Percentiles rank a stretch among this genome's conserved stretches.
Conservation (phyloP, 2,888 invertebrate genomes). For the Ectemnius lituratus region DNA sequence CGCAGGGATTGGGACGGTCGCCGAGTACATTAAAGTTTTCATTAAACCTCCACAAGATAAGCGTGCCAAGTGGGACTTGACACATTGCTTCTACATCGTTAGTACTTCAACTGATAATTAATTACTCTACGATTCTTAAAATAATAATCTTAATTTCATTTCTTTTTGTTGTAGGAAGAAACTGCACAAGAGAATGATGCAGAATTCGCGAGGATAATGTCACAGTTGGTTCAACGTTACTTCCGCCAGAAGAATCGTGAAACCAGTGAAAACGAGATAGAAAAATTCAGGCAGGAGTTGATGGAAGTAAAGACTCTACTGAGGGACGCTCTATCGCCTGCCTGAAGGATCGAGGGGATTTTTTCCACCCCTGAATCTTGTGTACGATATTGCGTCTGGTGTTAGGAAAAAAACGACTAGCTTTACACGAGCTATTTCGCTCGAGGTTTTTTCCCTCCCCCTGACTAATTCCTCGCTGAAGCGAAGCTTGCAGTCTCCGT, state of each 20-base stretch:
- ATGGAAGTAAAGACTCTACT: constrained; percentile 67
- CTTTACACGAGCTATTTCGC: too few species aligned
- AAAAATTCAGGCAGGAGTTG: constrained; percentile 78
- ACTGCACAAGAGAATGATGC: constrained; percentile 67
- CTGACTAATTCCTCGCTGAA: too few species aligned
- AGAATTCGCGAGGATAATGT: constrained; percentile 81
- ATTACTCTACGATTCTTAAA: neutral
- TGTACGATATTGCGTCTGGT: too few species aligned
- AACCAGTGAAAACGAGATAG: constrained; percentile 76
- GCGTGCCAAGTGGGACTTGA: constrained; percentile 78
- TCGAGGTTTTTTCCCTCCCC: too few species aligned
- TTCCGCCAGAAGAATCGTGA: constrained; percentile 79
- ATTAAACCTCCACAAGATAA: constrained; percentile 72
- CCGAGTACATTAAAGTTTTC: constrained; percentile 79
- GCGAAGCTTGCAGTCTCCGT: too few species aligned
- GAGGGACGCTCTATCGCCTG: constrained; percentile 62
- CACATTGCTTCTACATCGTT: constrained; percentile 78
- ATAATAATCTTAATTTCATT: constrained; percentile 69
- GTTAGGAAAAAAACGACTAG: too few species aligned
- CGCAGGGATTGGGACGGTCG: constrained; percentile 77
- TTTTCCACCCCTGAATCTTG: too few species aligned
- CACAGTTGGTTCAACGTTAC: constrained; percentile 82
- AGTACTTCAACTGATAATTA: constrained; percentile 37
- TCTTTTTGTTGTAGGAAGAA: too few species aligned
- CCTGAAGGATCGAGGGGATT: constrained; percentile 27